Evolutionary conservation across 2,113 vertebrate species (phyloP).

Genomic region (Ctenomys sociabilis): DNA sequence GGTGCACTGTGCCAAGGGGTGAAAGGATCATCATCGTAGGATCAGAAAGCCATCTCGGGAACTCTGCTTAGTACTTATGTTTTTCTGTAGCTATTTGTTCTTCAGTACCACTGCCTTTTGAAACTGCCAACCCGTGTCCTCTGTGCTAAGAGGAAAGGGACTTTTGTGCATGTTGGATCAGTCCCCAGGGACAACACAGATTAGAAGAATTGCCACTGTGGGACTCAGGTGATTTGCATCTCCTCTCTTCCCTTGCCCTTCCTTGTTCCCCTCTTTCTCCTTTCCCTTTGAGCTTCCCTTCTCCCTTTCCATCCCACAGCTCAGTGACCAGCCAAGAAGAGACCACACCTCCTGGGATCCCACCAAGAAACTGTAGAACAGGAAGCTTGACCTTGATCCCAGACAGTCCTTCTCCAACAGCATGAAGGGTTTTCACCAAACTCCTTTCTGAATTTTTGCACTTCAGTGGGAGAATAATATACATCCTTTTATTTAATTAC

Average conservation of each 20-base stretch:
- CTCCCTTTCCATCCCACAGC: background rate
- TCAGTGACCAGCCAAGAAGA: background rate
- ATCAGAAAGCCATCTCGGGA: background rate
- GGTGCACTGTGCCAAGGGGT: fast-evolving
- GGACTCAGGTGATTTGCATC: background rate
- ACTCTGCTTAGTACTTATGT: background rate
- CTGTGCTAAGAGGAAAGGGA: background rate
- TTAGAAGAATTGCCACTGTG: background rate
- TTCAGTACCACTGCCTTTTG: background rate
- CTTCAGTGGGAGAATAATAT: background rate
- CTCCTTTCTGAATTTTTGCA: background rate
- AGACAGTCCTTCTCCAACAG: background rate
- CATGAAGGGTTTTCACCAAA: fast-evolving
- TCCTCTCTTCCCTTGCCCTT: background rate
- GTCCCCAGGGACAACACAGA: background rate
- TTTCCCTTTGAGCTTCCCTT: background rate
- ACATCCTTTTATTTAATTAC: constrained; percentile 51
- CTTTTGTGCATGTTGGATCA: background rate
- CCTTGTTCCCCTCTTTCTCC: background rate
- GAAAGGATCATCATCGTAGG: background rate
- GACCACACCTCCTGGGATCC: background rate
- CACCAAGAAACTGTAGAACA: background rate
- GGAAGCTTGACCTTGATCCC: background rate
- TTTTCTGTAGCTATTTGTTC: background rate
- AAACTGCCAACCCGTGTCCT: background rate